Percentiles rank a stretch among this genome's conserved stretches.
Conservation (phyloP, 2,113 vertebrate species). For the Trogon surrucura region DNA sequence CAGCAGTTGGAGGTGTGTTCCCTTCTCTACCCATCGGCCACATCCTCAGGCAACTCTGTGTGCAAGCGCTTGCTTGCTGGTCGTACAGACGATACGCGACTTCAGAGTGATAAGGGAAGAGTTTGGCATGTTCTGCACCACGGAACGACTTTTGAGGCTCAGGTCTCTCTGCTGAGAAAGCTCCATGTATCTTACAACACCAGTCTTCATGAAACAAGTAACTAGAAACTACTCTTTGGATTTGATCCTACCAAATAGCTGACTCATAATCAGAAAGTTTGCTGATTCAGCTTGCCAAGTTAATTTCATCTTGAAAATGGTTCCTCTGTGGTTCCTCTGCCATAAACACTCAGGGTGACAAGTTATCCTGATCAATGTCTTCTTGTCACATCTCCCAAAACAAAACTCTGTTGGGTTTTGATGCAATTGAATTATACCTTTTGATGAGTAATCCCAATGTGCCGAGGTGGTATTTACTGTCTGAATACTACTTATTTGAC, state of each 20-base stretch:
- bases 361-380: not conserved
- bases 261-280: not conserved
- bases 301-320: not conserved
- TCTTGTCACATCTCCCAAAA: not conserved
- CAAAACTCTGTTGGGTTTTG: not conserved
- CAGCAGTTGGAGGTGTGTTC: fast-evolving
- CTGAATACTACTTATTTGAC: not conserved
- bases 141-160: not conserved
- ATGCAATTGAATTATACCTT: not conserved
- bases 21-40: not conserved
- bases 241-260: not conserved
- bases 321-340: not conserved
- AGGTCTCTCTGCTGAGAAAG: not conserved
- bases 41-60: not conserved
- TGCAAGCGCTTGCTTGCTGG: not conserved
- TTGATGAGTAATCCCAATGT: not conserved
- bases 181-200: fast-evolving
- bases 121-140: not conserved
- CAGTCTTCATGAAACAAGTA: not conserved
- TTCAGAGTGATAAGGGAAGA: not conserved
- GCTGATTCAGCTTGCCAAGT: not conserved
- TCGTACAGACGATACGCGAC: fast-evolving
- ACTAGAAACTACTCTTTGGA: not conserved
- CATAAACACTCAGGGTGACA: not conserved
- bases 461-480: not conserved